Percentiles rank a stretch among this genome's conserved stretches.
These are phyloP conservation scores for Phorcus lineatus DNA, from an alignment of 2,888 invertebrate genomes.

Conservation along the genomic window DNA sequence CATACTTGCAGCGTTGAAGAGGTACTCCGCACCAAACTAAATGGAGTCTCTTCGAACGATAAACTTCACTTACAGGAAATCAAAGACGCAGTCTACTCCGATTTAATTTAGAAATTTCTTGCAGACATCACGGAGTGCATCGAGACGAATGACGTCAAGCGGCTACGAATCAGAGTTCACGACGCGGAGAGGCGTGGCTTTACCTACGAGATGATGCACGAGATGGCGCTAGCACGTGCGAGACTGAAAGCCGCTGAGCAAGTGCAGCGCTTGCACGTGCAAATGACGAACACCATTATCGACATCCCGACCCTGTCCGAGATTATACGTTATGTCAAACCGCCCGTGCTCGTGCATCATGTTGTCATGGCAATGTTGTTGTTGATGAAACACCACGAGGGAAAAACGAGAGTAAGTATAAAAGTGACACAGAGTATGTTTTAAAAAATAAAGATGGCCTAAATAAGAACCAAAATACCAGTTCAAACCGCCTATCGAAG, in stretches of 20 bases:
- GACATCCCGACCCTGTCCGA: slow-evolving; percentile 17
- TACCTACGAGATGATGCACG: neutral
- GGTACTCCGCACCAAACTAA: too few relatives aligned
- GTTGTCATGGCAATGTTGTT: slow-evolving; percentile 8
- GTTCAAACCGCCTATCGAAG: too few relatives aligned
- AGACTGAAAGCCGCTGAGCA: neutral
- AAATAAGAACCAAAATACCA: too few relatives aligned
- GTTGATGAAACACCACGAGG: neutral
- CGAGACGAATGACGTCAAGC: neutral
- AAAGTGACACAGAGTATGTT: too few relatives aligned
- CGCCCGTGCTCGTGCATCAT: neutral
- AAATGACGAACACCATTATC: neutral
- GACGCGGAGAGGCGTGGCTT: neutral
- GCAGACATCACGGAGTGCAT: neutral
- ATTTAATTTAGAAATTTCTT: neutral
- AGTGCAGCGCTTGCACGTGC: neutral
- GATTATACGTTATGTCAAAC: slow-evolving; percentile 1
- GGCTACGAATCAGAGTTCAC: neutral
- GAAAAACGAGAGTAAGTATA: neutral
- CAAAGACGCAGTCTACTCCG: too few relatives aligned
- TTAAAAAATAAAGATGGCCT: too few relatives aligned
- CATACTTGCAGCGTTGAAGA: too few relatives aligned
- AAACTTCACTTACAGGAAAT: too few relatives aligned
- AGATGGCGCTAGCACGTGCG: neutral
- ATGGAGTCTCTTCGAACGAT: too few relatives aligned